phyloP scores from a whole-genome alignment of 2,113 vertebrate genomes.

The Alligator sinensis region DNA sequence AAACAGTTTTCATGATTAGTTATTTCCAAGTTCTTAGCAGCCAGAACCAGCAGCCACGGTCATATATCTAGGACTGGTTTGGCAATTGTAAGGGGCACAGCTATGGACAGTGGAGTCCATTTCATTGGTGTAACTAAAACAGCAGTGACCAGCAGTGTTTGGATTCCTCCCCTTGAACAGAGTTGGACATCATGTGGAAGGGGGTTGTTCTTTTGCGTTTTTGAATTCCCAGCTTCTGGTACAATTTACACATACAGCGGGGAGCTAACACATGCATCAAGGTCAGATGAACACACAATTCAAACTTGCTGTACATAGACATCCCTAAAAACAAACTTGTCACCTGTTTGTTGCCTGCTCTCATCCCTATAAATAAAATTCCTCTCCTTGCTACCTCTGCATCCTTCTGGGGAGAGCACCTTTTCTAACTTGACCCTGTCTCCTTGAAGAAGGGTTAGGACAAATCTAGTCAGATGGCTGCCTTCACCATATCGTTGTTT shows the following conservation, averaged over 20 bases:
- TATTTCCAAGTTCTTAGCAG: not conserved
- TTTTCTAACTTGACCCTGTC: no score
- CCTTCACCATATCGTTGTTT: no score
- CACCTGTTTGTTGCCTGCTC: not conserved
- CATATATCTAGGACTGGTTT: not conserved
- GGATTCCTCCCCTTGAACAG: not conserved
- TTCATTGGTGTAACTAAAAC: not conserved
- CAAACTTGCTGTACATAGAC: not conserved
- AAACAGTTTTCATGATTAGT: accelerated
- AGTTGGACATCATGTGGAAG: not conserved
- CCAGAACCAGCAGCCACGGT: not conserved
- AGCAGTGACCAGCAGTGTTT: not conserved
- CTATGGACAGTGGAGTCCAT: not conserved
- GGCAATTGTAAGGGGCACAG: not conserved
- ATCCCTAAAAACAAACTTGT: not conserved
- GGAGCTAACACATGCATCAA: not conserved
- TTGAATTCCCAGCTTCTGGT: not conserved
- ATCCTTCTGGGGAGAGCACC: no score
- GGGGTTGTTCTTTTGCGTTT: not conserved
- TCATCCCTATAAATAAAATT: not conserved
- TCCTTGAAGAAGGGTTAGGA: no score
- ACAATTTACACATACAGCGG: not conserved
- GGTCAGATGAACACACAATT: not conserved
- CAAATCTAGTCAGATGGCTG: no score
- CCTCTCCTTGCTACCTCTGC: not conserved